A percentile compares a stretch with the other conserved stretches of the same genome.
Evolutionary conservation across 92 coral and sea anemone species (phyloP).

Genomic region (Scolanthus callimorphus): DNA sequence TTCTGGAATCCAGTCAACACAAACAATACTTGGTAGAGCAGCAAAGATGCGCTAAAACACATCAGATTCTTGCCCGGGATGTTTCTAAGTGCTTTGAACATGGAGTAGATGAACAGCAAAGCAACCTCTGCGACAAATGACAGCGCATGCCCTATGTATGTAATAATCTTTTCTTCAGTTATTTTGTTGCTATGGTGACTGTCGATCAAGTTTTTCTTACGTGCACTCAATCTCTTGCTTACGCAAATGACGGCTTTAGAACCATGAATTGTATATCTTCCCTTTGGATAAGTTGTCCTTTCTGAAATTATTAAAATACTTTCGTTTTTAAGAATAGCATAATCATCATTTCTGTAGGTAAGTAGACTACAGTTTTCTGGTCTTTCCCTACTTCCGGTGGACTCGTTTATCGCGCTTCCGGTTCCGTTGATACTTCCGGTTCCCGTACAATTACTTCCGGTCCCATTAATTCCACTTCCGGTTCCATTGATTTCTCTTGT

Average conservation of each 20-base stretch:
- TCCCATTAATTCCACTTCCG: neutral
- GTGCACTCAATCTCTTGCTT: neutral
- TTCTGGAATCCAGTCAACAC: constrained; percentile 9
- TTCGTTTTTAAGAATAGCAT: neutral
- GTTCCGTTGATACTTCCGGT: neutral
- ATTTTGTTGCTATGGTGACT: neutral
- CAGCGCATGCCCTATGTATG: constrained; percentile 3
- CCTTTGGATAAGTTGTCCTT: neutral
- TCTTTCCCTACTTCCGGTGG: no score
- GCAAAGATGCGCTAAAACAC: constrained; percentile 4
- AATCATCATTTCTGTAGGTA: neutral
- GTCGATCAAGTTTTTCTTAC: neutral
- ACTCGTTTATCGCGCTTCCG: neutral
- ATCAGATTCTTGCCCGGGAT: constrained; percentile 23
- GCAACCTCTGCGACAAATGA: constrained; percentile 9
- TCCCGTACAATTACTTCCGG: neutral
- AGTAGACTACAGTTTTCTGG: neutral
- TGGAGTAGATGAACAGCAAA: constrained; percentile 8
- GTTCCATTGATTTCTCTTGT: neutral
- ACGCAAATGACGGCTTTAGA: neutral
- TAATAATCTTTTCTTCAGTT: neutral
- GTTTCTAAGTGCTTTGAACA: constrained; percentile 18
- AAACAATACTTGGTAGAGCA: constrained; percentile 12
- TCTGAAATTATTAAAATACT: neutral
- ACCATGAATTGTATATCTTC: neutral